Evolutionary conservation across 1,140 invertebrate genomes (phyloP).

Genomic region (Drosophila bipectinata): DNA sequence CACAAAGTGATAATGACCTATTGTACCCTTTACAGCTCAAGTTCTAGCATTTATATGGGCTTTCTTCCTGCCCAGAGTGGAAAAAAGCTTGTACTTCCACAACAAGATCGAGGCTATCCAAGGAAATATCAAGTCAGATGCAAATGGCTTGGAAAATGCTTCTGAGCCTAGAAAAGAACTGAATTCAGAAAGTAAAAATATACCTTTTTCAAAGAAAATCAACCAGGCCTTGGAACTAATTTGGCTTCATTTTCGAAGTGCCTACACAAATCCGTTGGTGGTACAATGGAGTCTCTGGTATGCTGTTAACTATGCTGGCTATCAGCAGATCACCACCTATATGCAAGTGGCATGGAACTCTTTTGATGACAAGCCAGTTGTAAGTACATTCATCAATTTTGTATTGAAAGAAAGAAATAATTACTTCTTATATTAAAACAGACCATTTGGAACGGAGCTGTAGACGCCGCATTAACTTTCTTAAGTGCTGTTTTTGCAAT

Average conservation of each 20-base stretch:
- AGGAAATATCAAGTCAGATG: background rate
- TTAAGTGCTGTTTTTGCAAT: constrained; percentile 87
- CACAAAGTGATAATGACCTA: background rate
- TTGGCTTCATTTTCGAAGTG: constrained; percentile 88
- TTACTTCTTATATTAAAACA: background rate
- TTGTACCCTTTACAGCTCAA: constrained; percentile 86
- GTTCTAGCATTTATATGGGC: constrained; percentile 89
- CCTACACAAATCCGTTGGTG: constrained; percentile 89
- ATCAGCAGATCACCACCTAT: constrained; percentile 91
- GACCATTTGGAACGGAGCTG: constrained; percentile 86
- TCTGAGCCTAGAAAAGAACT: background rate
- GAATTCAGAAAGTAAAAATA: background rate
- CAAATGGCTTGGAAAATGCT: background rate
- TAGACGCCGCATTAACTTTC: constrained; percentile 90
- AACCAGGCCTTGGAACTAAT: constrained; percentile 82
- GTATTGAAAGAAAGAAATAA: no score
- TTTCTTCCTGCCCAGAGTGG: constrained; percentile 90
- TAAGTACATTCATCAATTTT: constrained; percentile 13
- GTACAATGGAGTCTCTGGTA: constrained; percentile 96
- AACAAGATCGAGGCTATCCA: constrained; percentile 42
- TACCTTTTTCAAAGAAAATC: background rate
- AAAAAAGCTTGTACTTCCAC: constrained; percentile 93
- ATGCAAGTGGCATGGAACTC: constrained; percentile 91
- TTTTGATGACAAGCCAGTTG: constrained; percentile 77
- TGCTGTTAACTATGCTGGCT: constrained; percentile 91